A percentile compares a stretch with the other conserved stretches of the same genome.
phyloP scores from a whole-genome alignment of 2,113 vertebrate species.

The Eudyptes chrysolophus region DNA sequence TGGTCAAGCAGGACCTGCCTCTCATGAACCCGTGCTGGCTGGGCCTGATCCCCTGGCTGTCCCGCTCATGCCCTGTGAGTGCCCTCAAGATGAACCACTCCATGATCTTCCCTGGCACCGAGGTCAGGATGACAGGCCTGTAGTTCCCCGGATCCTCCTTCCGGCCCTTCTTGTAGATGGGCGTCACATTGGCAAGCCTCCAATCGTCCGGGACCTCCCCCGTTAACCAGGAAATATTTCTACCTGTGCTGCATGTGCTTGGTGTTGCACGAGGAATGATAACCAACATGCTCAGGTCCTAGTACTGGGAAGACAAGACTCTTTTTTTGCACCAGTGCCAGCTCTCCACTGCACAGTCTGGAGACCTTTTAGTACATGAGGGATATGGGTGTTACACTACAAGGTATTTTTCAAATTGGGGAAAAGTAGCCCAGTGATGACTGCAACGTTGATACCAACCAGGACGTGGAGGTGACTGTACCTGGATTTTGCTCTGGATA shows the following conservation, averaged over 20 bases:
- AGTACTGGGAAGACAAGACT: background rate
- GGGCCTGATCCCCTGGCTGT: no score
- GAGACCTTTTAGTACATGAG: background rate
- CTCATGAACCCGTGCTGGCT: no score
- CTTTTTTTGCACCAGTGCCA: background rate
- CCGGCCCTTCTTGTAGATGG: no score
- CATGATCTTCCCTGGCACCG: no score
- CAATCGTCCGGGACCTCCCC: no score
- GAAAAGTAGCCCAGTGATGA: background rate
- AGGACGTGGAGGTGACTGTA: background rate
- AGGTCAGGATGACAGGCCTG: no score
- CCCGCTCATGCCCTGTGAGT: no score
- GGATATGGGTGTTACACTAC: background rate
- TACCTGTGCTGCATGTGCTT: background rate
- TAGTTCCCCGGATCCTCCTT: no score
- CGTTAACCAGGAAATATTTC: no score
- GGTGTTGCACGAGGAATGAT: fast-evolving
- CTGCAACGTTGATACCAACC: background rate
- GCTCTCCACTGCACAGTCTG: background rate
- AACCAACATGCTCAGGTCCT: background rate
- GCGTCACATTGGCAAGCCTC: no score
- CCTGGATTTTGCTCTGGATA: background rate
- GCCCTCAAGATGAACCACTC: no score
- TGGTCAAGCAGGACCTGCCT: no score
- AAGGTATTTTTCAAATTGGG: background rate